Conservation (phyloP, 1,140 invertebrate genomes). For the Drosophila watanabei region DNA sequence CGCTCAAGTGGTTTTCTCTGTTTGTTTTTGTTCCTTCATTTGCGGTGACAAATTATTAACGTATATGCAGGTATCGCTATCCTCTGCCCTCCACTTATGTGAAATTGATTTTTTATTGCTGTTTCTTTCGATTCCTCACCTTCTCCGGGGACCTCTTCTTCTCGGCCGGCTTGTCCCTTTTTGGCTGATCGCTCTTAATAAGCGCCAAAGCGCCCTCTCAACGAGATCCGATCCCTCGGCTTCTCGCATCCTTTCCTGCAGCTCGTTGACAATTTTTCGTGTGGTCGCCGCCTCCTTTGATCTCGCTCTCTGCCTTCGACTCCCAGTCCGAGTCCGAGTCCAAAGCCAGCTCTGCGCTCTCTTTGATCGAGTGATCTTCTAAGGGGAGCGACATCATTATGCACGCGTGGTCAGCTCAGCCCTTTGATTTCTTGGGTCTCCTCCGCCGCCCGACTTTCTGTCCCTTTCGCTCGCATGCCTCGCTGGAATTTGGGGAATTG, state of each 20-base stretch:
- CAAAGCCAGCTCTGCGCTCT: slow-evolving; percentile 59
- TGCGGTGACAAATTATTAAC: slow-evolving; percentile 84
- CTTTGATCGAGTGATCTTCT: slow-evolving; percentile 82
- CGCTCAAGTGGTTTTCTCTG: slow-evolving; percentile 80
- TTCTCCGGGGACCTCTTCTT: slow-evolving; percentile 20
- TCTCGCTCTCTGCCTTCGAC: slow-evolving; percentile 36
- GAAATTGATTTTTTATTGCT: slow-evolving; percentile 82
- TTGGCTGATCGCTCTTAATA: slow-evolving; percentile 67
- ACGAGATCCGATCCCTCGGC: slow-evolving; percentile 20
- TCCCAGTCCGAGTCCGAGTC: not conserved
- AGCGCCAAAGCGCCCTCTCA: slow-evolving; percentile 70
- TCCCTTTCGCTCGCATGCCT: slow-evolving; percentile 8
- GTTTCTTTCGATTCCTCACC: slow-evolving; percentile 72
- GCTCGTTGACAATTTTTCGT: slow-evolving; percentile 82
- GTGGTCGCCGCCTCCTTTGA: slow-evolving; percentile 75
- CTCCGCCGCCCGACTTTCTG: not conserved
- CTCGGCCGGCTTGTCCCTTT: slow-evolving; percentile 35
- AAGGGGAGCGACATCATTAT: slow-evolving; percentile 81
- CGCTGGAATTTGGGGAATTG: slow-evolving; percentile 40
- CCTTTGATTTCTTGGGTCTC: slow-evolving; percentile 48
- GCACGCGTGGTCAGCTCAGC: slow-evolving; percentile 76
- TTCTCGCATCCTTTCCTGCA: slow-evolving; percentile 38
- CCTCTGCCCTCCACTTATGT: slow-evolving; percentile 57
- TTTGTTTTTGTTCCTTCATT: slow-evolving; percentile 83
- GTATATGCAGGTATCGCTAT: slow-evolving; percentile 63